Base-by-base conservation (phyloP, 2,113 vertebrate genomes). In the Ceyx cyanopectus region DNA sequence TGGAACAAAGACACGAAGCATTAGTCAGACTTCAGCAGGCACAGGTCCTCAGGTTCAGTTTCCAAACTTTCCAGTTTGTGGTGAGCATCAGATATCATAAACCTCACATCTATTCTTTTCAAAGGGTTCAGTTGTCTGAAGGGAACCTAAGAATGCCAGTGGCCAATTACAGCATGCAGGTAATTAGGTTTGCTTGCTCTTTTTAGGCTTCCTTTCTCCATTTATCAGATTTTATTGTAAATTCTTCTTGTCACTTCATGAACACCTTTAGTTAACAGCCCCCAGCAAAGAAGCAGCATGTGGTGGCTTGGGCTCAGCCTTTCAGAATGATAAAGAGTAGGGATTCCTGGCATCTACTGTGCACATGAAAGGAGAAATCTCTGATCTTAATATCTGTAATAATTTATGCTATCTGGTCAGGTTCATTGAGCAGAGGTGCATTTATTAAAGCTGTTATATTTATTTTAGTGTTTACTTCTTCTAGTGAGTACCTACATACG, bases 51-150 rank as follows among this genome's bases (percentile, higher is more conserved):
- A 88, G 90, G 81, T 91, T 94, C 91, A 85, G 89, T 97, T 97
- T 97, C 97, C 91, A 79, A 90, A 94, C 85, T 93, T 97, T 96
- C 95, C 95, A 70, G 75, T 75, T 84, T 91, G 86, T 61, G 27
- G 50, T 2, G 5, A 72, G 90, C 50, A 85, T 97, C 92, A 83
- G 60, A 57, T 96, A 51, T 92, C 92, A 91, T 87, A 94, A 88
- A 40, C 80, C 54, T 77, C 61, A 67, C 26, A 24, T 75, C 84
- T 86, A 12, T 62, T 89, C 65, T 86, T 91, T 81, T n/a, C 21
- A 54, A 92, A 87, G n/a, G 62, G 41, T 84, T 57, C 75, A 20
- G 12, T 70, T 56, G 27, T 84, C 79, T 89, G 37, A 92, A 72
- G 30, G 32, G 12, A 85, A 79, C 4, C 11, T n/a, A 77, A 81